Evolutionary conservation across 2,888 invertebrate genomes (phyloP).

Genomic region (Polymixis flavicincta): DNA sequence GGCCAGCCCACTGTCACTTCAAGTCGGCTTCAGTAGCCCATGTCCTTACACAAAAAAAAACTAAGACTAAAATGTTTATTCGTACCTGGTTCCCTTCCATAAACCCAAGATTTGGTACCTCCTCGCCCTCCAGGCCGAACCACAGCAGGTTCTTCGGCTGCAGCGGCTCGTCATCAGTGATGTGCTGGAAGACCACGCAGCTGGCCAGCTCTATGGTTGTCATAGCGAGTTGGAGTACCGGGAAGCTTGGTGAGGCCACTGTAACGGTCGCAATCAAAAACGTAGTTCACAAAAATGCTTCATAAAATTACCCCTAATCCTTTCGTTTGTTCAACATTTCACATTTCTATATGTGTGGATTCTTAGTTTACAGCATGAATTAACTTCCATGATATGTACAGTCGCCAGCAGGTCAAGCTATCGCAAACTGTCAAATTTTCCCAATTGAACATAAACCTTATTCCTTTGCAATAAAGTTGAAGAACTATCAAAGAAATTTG

Average conservation of each 20-base stretch:
- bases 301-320: too few species aligned
- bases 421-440: too few species aligned
- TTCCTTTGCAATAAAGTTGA: too few species aligned
- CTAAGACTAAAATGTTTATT: neutral
- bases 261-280: neutral
- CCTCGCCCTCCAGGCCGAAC: slow-evolving; percentile 22
- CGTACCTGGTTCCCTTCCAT: slow-evolving; percentile 17
- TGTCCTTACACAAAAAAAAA: neutral
- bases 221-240: neutral
- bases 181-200: slow-evolving; percentile 16
- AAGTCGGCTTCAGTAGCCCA: neutral
- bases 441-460: too few species aligned
- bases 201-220: neutral
- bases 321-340: too few species aligned
- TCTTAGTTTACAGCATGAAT: too few species aligned
- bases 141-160: slow-evolving; percentile 14
- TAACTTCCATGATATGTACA: too few species aligned
- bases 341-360: too few species aligned
- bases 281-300: neutral
- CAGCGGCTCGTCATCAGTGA: neutral
- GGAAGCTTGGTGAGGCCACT: neutral
- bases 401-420: too few species aligned
- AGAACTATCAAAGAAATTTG: too few species aligned
- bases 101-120: slow-evolving; percentile 8
- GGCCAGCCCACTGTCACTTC: neutral